Conservation (phyloP, 92 coral and sea anemone species). For the Meandrina meandrites region DNA sequence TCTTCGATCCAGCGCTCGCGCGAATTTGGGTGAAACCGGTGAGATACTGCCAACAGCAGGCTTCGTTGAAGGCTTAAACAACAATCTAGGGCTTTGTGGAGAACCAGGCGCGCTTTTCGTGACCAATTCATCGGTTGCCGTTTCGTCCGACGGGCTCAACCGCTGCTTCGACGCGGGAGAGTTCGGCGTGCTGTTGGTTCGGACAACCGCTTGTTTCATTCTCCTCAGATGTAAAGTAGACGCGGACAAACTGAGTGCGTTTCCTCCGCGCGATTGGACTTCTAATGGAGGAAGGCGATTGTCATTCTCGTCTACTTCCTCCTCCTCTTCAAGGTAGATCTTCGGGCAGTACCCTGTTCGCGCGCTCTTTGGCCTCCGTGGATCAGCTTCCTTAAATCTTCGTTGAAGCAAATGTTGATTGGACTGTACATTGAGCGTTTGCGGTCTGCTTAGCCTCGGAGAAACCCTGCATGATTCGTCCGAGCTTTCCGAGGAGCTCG, state of each 20-base stretch:
- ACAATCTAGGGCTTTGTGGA: constrained; percentile 29
- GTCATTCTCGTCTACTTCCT: not conserved
- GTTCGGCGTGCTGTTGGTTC: constrained; percentile 40
- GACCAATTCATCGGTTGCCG: not conserved
- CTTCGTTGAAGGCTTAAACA: constrained; percentile 29
- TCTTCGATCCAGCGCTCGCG: constrained; percentile 34
- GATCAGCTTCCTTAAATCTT: constrained; percentile 23
- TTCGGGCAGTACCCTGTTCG: constrained; percentile 18
- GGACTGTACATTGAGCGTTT: constrained; percentile 25
- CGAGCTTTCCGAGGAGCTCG: constrained; percentile 38
- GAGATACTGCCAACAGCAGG: constrained; percentile 10
- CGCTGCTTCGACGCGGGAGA: constrained; percentile 38
- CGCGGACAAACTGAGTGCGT: not conserved
- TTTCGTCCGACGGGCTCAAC: constrained; percentile 43
- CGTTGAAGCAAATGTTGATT: constrained; percentile 39
- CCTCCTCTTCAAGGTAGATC: constrained; percentile 15
- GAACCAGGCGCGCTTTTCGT: constrained; percentile 72
- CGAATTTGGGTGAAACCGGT: constrained; percentile 22
- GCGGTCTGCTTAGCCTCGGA: constrained; percentile 21
- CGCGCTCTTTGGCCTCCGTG: constrained; percentile 39
- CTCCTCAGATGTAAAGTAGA: constrained; percentile 7
- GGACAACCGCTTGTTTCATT: constrained; percentile 16
- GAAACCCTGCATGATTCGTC: constrained; percentile 32
- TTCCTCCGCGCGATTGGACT: constrained; percentile 12
- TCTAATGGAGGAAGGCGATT: constrained; percentile 36